A percentile compares a stretch with the other conserved stretches of the same genome.
Conservation (phyloP, 2,888 invertebrate species). For the Drosophila rubida region DNA sequence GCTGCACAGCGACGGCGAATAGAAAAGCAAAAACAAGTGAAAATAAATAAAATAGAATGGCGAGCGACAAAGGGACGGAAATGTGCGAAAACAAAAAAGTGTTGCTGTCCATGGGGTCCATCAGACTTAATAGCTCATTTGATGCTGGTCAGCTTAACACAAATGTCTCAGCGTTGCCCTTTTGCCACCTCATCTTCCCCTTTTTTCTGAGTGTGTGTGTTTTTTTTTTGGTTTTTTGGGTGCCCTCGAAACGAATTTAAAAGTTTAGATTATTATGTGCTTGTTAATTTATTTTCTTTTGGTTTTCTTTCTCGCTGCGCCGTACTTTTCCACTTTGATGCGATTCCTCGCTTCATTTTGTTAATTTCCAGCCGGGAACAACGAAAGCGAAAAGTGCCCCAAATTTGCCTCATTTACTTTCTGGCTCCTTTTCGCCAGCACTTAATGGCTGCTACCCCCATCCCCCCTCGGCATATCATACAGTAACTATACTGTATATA, state of each 20-base stretch:
- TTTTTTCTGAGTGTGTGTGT: too few relatives aligned
- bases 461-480: neutral
- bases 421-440: conserved; percentile 9
- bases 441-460: conserved; percentile 9
- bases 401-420: conserved; percentile 18
- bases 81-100: conserved; percentile 12
- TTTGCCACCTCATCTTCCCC: neutral
- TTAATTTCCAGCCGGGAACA: conserved; percentile 26
- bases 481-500: conserved; percentile 10
- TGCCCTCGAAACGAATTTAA: neutral
- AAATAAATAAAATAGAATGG: conserved; percentile 11
- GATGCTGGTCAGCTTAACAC: conserved; percentile 49
- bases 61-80: neutral
- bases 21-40: conserved; percentile 1
- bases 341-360: conserved; percentile 46
- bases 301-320: conserved; percentile 4
- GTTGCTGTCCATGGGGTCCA: conserved; percentile 31
- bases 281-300: conserved; percentile 61
- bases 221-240: neutral
- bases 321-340: conserved; percentile 47
- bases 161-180: conserved; percentile 15
- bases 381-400: conserved; percentile 11
- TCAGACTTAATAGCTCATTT: conserved; percentile 58
- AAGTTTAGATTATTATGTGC: conserved; percentile 62
- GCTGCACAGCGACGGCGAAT: conserved; percentile 1